Percentiles rank a stretch among this genome's conserved stretches.
Conservation (phyloP, 2,797 vertebrate species). For the Enteromius radiatus region DNA sequence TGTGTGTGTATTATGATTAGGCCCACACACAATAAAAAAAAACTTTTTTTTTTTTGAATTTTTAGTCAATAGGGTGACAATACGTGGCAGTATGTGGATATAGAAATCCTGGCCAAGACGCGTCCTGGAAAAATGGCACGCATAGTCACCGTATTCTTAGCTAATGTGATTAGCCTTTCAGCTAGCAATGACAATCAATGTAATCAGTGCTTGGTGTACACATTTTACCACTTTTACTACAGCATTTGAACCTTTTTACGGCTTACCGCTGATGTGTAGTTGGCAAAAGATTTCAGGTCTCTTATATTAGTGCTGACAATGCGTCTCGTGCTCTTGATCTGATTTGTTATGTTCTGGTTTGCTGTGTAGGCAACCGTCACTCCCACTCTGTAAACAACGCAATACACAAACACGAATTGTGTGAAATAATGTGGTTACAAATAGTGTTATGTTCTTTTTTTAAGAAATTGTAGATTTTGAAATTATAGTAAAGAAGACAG, state of each 20-base stretch:
- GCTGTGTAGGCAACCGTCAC: constrained; percentile 84
- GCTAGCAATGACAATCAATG: background rate
- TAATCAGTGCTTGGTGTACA: background rate
- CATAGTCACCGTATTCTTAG: no score
- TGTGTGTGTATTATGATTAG: constrained; percentile 2
- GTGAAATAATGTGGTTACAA: background rate
- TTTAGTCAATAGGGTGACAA: background rate
- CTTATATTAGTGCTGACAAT: constrained; percentile 90
- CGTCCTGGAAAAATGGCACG: no score
- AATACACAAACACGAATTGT: constrained; percentile 9
- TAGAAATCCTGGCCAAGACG: no score
- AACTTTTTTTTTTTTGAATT: no score
- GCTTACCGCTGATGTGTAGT: constrained; percentile 86
- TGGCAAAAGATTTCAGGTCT: constrained; percentile 87
- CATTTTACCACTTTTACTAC: background rate
- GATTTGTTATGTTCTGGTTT: constrained; percentile 87
- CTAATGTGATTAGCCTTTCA: background rate
- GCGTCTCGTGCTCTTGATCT: constrained; percentile 80
- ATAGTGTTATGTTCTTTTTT: background rate
- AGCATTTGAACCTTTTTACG: background rate
- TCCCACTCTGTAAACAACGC: constrained; percentile 74
- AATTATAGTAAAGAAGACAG: background rate
- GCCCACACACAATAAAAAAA: no score
- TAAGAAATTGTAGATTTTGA: background rate
- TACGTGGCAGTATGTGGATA: no score